These are phyloP conservation scores for Catocala fraxini DNA, from an alignment of 2,888 invertebrate genomes.

Conservation along the genomic window DNA sequence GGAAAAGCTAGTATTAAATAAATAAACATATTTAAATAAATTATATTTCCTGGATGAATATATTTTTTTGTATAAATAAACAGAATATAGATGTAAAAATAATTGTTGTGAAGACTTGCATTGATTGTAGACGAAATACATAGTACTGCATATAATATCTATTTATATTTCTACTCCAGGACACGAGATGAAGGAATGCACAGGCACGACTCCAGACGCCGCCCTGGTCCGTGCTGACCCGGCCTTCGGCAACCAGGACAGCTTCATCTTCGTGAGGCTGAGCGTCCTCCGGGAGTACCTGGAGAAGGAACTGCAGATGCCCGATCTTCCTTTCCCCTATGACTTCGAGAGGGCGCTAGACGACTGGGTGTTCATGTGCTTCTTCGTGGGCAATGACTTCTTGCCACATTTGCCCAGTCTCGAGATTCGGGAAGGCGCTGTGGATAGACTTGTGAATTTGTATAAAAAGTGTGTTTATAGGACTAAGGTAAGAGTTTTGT, in stretches of 20 bases:
- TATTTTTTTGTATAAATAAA: too few relatives aligned
- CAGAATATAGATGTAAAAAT: too few relatives aligned
- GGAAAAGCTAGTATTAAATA: too few relatives aligned
- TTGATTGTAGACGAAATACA: too few relatives aligned
- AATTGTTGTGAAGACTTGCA: too few relatives aligned
- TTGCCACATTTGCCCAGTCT: conserved; percentile 98
- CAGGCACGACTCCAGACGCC: conserved; percentile 90
- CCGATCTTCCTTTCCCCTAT: conserved; percentile 96
- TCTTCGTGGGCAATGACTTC: conserved; percentile 99
- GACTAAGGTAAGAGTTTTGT: conserved; percentile 90
- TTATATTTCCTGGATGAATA: too few relatives aligned
- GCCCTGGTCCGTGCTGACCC: conserved; percentile 88
- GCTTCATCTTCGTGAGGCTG: conserved; percentile 97
- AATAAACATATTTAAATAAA: too few relatives aligned
- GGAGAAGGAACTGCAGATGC: conserved; percentile 95
- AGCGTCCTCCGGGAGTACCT: conserved; percentile 97
- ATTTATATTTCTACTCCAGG: conserved; percentile 78
- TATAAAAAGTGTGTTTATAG: conserved; percentile 98
- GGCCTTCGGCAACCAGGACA: conserved; percentile 91
- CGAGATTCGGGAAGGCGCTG: conserved; percentile 98
- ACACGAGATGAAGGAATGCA: conserved; percentile 98
- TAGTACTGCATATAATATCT: too few relatives aligned
- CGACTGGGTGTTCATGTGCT: conserved; percentile 99
- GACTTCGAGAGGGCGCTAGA: conserved; percentile 98
- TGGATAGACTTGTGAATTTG: conserved; percentile 96